Base-by-base conservation (phyloP, 2,888 invertebrate species). In the Linhomoeus sp. region DNA sequence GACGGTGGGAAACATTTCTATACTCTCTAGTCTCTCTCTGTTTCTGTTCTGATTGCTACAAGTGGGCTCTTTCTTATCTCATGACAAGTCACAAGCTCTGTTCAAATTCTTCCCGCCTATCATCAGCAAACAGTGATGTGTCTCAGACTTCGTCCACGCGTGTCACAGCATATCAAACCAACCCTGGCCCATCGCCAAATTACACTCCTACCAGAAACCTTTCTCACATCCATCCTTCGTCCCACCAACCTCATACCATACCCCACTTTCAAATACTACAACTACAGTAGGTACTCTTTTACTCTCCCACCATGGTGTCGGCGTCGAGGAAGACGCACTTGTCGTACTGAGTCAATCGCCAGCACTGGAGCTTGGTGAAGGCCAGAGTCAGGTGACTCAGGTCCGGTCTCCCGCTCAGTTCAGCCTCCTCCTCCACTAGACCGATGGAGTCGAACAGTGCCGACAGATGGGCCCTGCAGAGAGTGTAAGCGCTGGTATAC, bases 311-410 rank as follows among this genome's bases (percentile, higher is more conserved):
- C 76, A 97, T 72, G 53, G 85, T 84, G 69, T 99, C 97, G 55
- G 97, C 90, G 71, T 97, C 97, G 58, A 99, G 75, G 71, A 97
- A 97, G 15, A 53, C 53, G 43, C 50, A 50, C 73, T 94, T 99
- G 55, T 80, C 78, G 70, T 79, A 99, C 68, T 94, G 85, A 48
- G 84, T 85, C 52, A 99, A 77, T 60, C 79, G 77, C 97, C 97
- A 99, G 72, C 92, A 92, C 69, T 99, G 90, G 52, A 99, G 73
- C 71, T 99, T 99, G 54, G 97, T 97, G 70, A 97, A 92, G 54
- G 94, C 97, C 62, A 94, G 77, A 55, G 92, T 94, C 53, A 99
- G n/a, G n/a, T n/a, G n/a, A n/a, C n/a, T n/a, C n/a, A n/a, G 76
- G 69, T 97, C 94, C 26, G 94, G 94, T 58, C 94, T 76, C 56